These are phyloP conservation scores for Xanthorhoe spadicearia DNA, from an alignment of 2,888 invertebrate genomes.

Conservation along the genomic window DNA sequence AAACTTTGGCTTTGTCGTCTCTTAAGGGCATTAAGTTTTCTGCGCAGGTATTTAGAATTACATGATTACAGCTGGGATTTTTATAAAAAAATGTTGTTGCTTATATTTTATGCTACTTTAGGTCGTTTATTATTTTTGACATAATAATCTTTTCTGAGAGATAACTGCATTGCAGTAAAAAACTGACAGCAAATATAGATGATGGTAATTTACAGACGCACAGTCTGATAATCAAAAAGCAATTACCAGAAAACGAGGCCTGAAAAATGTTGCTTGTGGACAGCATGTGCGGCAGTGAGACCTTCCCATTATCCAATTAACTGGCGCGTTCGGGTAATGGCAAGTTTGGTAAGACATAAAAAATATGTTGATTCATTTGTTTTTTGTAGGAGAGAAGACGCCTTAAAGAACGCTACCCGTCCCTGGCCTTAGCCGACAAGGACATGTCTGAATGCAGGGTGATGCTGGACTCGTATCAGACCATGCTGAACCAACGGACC, in stretches of 20 bases:
- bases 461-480: constrained; percentile 93
- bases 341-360: too few relatives aligned
- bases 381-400: constrained; percentile 89
- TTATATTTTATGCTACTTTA: too few relatives aligned
- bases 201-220: background rate
- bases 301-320: too few relatives aligned
- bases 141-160: background rate
- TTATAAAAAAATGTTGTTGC: too few relatives aligned
- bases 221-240: background rate
- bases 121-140: too few relatives aligned
- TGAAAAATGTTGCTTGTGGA: too few relatives aligned
- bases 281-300: too few relatives aligned
- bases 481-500: constrained; percentile 90
- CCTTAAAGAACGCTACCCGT: constrained; percentile 93
- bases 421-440: constrained; percentile 88
- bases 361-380: too few relatives aligned
- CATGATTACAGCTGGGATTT: too few relatives aligned
- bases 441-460: constrained; percentile 91
- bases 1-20: constrained; percentile 6
- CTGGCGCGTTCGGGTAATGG: too few relatives aligned
- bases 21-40: too few relatives aligned
- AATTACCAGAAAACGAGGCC: background rate
- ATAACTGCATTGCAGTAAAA: background rate
- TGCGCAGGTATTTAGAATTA: background rate
- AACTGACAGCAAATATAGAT: background rate